Conservation (phyloP, 1,140 invertebrate genomes). For the Mizuhopecten yessoensis region DNA sequence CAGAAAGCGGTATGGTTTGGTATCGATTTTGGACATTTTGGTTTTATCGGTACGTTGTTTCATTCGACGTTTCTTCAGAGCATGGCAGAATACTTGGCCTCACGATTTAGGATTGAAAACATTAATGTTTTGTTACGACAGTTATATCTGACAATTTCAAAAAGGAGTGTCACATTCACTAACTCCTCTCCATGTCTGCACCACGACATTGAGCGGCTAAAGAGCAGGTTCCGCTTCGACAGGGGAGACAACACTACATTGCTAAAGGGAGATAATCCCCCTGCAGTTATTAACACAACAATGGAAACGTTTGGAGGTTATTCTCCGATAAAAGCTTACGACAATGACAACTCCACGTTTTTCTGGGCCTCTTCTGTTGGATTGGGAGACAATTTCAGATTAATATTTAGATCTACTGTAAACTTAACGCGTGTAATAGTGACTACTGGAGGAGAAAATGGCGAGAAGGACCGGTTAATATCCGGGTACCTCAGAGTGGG, state of each 20-base stretch:
- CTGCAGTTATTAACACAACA: not conserved
- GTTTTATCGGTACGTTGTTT: not conserved
- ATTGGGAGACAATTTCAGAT: not conserved
- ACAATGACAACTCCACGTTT: constrained; percentile 22
- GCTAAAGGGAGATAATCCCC: not conserved
- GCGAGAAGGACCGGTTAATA: not conserved
- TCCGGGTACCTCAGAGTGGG: not conserved
- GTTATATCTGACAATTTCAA: constrained; percentile 4
- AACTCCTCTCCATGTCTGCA: not conserved
- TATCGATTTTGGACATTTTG: not conserved
- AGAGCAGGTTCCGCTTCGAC: not conserved
- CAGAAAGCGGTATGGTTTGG: not conserved
- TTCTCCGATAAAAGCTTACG: not conserved
- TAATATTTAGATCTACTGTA: not conserved
- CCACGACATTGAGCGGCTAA: not conserved
- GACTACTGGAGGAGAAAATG: not conserved
- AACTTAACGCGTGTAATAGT: not conserved
- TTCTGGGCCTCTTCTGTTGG: not conserved
- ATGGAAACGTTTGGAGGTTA: not conserved
- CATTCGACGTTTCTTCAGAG: not conserved
- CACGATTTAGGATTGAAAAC: not conserved
- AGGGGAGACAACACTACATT: not conserved
- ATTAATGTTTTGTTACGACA: not conserved
- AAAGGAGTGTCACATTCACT: not conserved
- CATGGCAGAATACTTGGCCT: constrained; percentile 14